These are phyloP conservation scores for Aurelia aurita complex sp. Pacific DNA, from an alignment of 30 jellyfish, hydroid and myxozoan genomes.

Conservation along the genomic window DNA sequence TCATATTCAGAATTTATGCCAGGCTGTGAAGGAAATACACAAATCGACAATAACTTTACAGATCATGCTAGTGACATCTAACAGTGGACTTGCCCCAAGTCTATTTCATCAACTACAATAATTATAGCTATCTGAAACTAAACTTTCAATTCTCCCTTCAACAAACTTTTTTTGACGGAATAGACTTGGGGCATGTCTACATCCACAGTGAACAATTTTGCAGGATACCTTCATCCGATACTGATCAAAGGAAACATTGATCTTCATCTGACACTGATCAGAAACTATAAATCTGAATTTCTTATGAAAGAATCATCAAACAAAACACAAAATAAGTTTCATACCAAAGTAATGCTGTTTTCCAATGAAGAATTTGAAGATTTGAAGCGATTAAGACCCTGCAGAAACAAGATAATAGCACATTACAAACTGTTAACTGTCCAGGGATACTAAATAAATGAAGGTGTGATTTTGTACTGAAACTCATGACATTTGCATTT, in stretches of 20 bases:
- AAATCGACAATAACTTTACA: background rate
- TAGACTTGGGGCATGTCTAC: too few relatives aligned
- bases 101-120: too few relatives aligned
- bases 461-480: background rate
- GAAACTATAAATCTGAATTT: background rate
- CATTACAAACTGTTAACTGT: background rate
- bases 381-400: slow-evolving; percentile 26
- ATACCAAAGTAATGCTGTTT: background rate
- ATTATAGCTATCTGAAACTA: too few relatives aligned
- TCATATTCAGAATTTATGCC: slow-evolving; percentile 19
- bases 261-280: too few relatives aligned
- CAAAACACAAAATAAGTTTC: background rate
- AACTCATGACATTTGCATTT: background rate
- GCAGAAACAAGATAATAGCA: background rate
- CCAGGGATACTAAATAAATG: background rate
- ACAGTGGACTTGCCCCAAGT: too few relatives aligned
- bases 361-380: background rate
- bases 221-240: too few relatives aligned
- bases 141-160: background rate
- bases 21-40: slow-evolving; percentile 28
- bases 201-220: too few relatives aligned
- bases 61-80: background rate
- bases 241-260: too few relatives aligned
- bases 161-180: too few relatives aligned
- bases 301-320: background rate